A percentile compares a stretch with the other conserved stretches of the same genome.
Conservation (phyloP, 2,888 invertebrate genomes). For the Sminthurides aquaticus region DNA sequence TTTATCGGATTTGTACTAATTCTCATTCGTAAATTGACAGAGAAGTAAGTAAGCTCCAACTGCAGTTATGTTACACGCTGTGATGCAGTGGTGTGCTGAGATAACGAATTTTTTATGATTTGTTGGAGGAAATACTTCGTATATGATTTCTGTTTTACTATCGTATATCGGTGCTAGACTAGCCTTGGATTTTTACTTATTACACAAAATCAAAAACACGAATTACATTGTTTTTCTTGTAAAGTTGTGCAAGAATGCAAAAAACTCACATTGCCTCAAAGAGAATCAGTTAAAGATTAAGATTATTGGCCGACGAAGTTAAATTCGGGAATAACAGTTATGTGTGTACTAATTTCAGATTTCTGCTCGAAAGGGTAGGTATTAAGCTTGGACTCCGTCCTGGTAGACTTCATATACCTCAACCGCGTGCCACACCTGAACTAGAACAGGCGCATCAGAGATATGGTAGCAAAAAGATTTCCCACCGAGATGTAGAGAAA, state of each 20-base stretch:
- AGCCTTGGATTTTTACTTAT: too few relatives aligned
- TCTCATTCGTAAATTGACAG: slow-evolving; percentile 2
- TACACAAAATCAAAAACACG: too few relatives aligned
- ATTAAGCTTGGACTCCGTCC: slow-evolving; percentile 9
- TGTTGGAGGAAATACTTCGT: too few relatives aligned
- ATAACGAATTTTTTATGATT: too few relatives aligned
- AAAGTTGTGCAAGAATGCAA: too few relatives aligned
- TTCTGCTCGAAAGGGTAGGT: slow-evolving; percentile 11
- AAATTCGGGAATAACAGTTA: not conserved
- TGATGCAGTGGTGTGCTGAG: too few relatives aligned
- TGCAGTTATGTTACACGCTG: too few relatives aligned
- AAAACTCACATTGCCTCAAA: not conserved
- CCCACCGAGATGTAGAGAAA: slow-evolving; percentile 12
- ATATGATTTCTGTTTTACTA: too few relatives aligned
- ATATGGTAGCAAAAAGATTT: slow-evolving; percentile 3
- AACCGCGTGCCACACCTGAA: not conserved
- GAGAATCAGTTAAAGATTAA: too few relatives aligned
- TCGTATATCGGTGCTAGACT: too few relatives aligned
- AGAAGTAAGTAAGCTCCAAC: slow-evolving; percentile 6
- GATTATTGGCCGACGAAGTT: too few relatives aligned
- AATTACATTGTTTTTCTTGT: too few relatives aligned
- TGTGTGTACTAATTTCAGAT: not conserved
- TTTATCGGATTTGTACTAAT: slow-evolving; percentile 8
- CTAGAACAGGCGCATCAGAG: slow-evolving; percentile 6
- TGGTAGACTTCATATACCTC: not conserved